Evolutionary conservation across 1,140 invertebrate genomes (phyloP).

Genomic region (Formica selysi): DNA sequence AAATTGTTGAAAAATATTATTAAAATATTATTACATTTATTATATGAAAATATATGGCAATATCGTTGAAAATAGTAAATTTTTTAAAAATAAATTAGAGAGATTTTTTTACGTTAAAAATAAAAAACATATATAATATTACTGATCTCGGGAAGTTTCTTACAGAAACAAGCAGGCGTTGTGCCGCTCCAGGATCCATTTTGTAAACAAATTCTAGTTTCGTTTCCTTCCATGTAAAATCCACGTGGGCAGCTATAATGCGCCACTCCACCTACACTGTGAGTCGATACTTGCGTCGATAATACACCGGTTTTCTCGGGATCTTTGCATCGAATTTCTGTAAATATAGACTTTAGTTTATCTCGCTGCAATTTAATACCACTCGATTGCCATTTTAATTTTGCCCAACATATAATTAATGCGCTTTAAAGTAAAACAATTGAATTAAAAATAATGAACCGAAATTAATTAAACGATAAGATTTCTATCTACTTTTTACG

Average conservation of each 20-base stretch:
- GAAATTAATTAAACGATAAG: background rate
- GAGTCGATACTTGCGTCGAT: slow-evolving; percentile 88
- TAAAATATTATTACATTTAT: background rate
- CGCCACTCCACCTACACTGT: slow-evolving; percentile 92
- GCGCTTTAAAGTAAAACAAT: background rate
- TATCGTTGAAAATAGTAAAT: background rate
- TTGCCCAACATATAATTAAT: background rate
- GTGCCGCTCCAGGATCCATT: slow-evolving; percentile 94
- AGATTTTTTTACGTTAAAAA: background rate
- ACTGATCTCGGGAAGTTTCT: slow-evolving; percentile 80
- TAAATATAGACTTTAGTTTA: slow-evolving; percentile 1
- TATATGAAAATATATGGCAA: background rate
- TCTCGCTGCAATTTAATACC: background rate
- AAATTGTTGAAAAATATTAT: background rate
- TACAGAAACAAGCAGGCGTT: slow-evolving; percentile 93
- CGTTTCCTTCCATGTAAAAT: slow-evolving; percentile 92
- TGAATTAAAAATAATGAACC: background rate
- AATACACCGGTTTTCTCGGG: slow-evolving; percentile 88
- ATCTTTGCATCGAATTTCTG: slow-evolving; percentile 93
- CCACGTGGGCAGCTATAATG: slow-evolving; percentile 94
- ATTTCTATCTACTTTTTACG: background rate
- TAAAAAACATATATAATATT: background rate
- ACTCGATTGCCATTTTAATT: background rate
- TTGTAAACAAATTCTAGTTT: slow-evolving; percentile 91
- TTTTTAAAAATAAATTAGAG: background rate